These are phyloP conservation scores for Drosophila bunnanda DNA, from an alignment of 2,888 invertebrate genomes.

Conservation along the genomic window DNA sequence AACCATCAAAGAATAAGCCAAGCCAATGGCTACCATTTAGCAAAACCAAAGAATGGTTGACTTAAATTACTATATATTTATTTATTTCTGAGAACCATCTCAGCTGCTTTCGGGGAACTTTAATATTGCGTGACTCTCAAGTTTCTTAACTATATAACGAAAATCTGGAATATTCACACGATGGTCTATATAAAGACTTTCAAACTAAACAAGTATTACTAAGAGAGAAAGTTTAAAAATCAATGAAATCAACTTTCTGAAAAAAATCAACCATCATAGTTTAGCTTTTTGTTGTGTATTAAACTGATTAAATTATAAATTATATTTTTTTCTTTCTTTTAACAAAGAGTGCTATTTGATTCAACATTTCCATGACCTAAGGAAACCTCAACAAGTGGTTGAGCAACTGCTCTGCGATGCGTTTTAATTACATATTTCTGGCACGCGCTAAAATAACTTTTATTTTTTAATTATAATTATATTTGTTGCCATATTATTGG, in stretches of 20 bases:
- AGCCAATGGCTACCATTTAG: constrained; percentile 1
- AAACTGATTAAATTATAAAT: neutral
- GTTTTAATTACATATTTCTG: constrained; percentile 53
- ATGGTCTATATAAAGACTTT: neutral
- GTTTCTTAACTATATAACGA: neutral
- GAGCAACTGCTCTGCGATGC: neutral
- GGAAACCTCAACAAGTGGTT: constrained; percentile 60
- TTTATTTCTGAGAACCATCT: constrained; percentile 1
- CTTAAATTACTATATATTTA: neutral
- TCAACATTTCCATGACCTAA: neutral
- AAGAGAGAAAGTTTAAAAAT: neutral
- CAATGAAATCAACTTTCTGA: neutral
- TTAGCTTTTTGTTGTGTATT: neutral
- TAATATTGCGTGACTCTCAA: constrained; percentile 2
- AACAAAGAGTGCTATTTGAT: neutral
- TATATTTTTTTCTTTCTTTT: neutral
- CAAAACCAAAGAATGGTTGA: neutral
- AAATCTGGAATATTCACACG: neutral
- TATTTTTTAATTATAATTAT: constrained; percentile 58
- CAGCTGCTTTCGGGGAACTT: neutral
- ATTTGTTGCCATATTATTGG: constrained; percentile 42
- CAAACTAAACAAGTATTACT: neutral
- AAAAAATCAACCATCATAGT: neutral
- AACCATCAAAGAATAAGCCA: neutral
- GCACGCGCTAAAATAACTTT: constrained; percentile 67